Conservation (phyloP, 1,140 invertebrate species). For the Drosophila tani region DNA sequence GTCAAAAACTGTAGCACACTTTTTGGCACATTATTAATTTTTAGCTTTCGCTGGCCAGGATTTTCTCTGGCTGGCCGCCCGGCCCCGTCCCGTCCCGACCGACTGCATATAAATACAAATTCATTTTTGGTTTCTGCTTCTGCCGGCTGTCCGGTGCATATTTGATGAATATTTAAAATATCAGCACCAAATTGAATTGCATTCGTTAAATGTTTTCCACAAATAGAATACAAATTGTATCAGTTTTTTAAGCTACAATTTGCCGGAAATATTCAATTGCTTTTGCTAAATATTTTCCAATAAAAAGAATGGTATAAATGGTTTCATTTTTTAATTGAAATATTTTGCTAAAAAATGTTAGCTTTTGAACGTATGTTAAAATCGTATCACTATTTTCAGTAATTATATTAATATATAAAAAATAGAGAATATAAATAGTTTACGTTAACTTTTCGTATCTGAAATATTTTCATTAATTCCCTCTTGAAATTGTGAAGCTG, state of each 20-base stretch:
- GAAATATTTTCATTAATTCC: too few species aligned
- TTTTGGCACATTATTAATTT: constrained; percentile 69
- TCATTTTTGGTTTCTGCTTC: constrained; percentile 34
- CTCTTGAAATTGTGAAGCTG: too few species aligned
- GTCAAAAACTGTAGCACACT: constrained; percentile 64
- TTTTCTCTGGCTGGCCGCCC: constrained; percentile 13
- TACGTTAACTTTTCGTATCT: too few species aligned
- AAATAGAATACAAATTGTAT: constrained; percentile 12
- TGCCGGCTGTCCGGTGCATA: constrained; percentile 40
- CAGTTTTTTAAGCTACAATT: not conserved
- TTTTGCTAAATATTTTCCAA: not conserved
- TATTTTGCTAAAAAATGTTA: not conserved
- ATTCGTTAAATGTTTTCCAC: constrained; percentile 15
- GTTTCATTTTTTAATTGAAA: not conserved
- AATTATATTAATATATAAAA: not conserved
- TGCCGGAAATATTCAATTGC: constrained; percentile 6
- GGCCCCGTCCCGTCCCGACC: too few species aligned
- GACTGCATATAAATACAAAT: constrained; percentile 22
- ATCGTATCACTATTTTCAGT: constrained; percentile 8
- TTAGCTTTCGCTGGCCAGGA: constrained; percentile 48
- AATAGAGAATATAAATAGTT: not conserved
- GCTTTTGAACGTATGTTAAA: constrained; percentile 5
- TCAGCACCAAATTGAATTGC: constrained; percentile 44
- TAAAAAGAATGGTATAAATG: not conserved
- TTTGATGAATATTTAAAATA: constrained; percentile 53